These are phyloP conservation scores for Microcebus murinus DNA, from an alignment of 2,113 vertebrate species.

Conservation along the genomic window DNA sequence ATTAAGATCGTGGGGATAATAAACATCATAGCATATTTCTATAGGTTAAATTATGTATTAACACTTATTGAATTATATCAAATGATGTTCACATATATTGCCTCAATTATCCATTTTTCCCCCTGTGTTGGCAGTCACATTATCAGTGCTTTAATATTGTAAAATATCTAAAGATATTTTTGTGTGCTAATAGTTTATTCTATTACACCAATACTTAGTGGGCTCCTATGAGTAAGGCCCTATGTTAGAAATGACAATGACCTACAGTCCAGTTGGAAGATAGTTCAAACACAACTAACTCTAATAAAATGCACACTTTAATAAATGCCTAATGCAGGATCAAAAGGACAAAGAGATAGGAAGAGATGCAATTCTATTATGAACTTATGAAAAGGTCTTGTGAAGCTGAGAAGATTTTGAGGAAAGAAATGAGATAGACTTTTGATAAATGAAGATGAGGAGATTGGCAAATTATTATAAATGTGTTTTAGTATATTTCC, in stretches of 20 bases:
- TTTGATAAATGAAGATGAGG: not conserved
- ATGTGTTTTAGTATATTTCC: not conserved
- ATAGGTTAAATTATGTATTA: not conserved
- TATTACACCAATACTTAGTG: not conserved
- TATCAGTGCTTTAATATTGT: not conserved
- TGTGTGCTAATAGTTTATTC: not conserved
- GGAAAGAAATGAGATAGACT: not conserved
- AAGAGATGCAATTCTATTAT: not conserved
- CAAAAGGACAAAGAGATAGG: not conserved
- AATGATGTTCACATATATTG: not conserved
- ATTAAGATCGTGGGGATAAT: not conserved
- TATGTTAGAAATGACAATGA: not conserved
- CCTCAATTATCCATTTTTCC: not conserved
- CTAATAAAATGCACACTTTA: constrained; percentile 10
- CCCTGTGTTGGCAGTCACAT: not conserved
- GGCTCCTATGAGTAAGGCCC: not conserved
- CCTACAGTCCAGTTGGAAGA: not conserved
- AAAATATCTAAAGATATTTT: not conserved
- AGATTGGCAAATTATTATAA: not conserved
- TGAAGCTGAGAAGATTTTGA: constrained; percentile 14
- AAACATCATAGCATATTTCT: not conserved
- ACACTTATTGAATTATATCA: not conserved
- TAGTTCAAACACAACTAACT: not conserved
- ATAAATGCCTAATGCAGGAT: not conserved
- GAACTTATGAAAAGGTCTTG: not conserved